Base-by-base conservation (phyloP, 2,113 vertebrate species). In the Passer montanus region DNA sequence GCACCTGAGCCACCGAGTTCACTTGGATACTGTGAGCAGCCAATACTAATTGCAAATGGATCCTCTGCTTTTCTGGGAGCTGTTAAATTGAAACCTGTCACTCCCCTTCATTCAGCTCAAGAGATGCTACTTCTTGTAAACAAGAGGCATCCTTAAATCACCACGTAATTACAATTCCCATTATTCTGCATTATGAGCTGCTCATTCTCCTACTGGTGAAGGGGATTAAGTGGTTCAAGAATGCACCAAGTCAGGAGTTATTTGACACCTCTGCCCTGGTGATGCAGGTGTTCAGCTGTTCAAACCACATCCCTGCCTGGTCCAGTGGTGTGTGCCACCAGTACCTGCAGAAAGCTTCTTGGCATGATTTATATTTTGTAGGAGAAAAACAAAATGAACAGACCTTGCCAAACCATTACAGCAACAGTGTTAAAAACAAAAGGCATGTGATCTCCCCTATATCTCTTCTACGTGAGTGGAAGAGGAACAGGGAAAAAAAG, bases 101-200 rank as follows among this genome's bases (percentile, higher is more conserved):
- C n/a, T 84, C 83, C 55, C 43, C 64, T 90, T 11, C 89, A 78
- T 87, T 89, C 55, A 89, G 77, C n/a, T 91, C 59, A 39, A 35
- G 90, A 83, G 55, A 66, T 46, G 41, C 72, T 87, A 52, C 43
- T 92, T 33, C 86, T 84, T 92, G 47, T 85, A 87, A 95, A 93
- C 74, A 78, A 59, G 59, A 94, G 41, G 58, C 79, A 93, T 43
- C 62, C 82, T 84, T 85, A 67, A 89, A 83, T 64, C 82, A 72
- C 79, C 64, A 55, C 3, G 2, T 93, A 85, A 95, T 94, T 96
- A 95, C 89, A 93, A 92, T 88, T 91, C 76, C 78, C 80, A 72
- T 87, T 91, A 75, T 92, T 91, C 76, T 87, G 67, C 90, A 72
- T 90, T 92, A 58, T 75, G 64, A 81, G 60, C 69, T 85, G 74